Conservation (phyloP, 2,797 vertebrate genomes). For the Chromis chromis region DNA sequence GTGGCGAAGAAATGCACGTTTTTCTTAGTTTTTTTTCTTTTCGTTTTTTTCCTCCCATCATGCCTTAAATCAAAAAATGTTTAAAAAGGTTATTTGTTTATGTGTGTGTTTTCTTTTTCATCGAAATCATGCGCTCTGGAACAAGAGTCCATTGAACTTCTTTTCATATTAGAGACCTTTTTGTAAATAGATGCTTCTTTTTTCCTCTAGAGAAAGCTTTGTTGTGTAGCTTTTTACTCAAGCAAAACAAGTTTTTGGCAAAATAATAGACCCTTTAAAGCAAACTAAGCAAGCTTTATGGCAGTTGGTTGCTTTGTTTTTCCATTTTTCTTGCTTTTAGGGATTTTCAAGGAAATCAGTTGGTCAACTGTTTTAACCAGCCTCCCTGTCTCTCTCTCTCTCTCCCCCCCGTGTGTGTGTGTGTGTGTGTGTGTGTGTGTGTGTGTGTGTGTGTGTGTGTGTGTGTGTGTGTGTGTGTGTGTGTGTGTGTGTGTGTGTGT, state of each 20-base stretch:
- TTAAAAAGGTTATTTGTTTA: background rate
- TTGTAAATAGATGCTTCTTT: background rate
- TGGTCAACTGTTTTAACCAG: background rate
- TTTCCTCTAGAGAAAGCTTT: background rate
- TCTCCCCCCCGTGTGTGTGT: background rate
- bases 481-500: too few relatives aligned
- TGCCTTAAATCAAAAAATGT: background rate
- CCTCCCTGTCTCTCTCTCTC: background rate
- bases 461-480: too few relatives aligned
- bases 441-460: too few relatives aligned
- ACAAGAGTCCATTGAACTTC: background rate
- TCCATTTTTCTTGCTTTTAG: constrained; percentile 4
- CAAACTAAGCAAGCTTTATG: constrained; percentile 4
- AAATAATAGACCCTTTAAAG: background rate
- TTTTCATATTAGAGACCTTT: background rate
- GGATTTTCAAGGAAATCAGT: constrained; percentile 1
- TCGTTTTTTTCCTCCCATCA: background rate
- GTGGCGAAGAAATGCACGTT: background rate
- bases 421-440: constrained; percentile 1
- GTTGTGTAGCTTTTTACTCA: background rate
- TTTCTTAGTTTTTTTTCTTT: too few relatives aligned
- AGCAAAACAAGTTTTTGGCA: background rate
- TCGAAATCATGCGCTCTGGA: background rate
- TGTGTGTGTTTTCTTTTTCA: background rate
- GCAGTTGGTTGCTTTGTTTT: background rate